phyloP scores from a whole-genome alignment of 2,113 vertebrate genomes.

The Rhabdomys dilectus region DNA sequence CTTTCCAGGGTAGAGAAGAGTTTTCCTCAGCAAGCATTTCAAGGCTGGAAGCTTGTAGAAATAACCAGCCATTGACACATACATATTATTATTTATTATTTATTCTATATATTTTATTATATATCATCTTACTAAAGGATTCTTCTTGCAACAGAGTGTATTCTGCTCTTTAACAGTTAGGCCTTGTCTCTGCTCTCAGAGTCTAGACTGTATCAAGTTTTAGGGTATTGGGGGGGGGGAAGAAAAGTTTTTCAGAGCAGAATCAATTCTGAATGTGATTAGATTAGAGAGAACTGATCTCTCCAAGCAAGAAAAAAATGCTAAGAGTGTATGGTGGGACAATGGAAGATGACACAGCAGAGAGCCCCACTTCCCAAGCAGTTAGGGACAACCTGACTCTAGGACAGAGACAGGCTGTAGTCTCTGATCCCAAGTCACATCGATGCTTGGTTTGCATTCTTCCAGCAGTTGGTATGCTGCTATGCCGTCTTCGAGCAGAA shows the following conservation, averaged over 20 bases:
- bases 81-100: neutral
- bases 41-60: neutral
- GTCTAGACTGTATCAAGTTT: neutral
- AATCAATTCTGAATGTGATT: neutral
- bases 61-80: neutral
- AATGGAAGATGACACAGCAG: neutral
- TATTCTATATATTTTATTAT: neutral
- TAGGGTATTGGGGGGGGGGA: neutral
- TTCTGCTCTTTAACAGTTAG: neutral
- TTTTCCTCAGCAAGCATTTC: constrained; percentile 5
- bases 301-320: neutral
- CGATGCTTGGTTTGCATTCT: neutral
- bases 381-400: neutral
- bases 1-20: neutral
- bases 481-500: neutral
- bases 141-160: neutral
- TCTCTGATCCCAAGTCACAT: neutral
- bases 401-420: neutral
- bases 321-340: neutral
- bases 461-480: neutral
- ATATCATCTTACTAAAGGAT: neutral
- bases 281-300: neutral
- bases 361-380: neutral
- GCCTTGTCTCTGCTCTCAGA: neutral
- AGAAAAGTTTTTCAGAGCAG: neutral